Evolutionary conservation across 2,113 vertebrate species (phyloP), one percentile per base, ranked within the genome.

Genomic region (Beaufortia kweichowensis): DNA sequence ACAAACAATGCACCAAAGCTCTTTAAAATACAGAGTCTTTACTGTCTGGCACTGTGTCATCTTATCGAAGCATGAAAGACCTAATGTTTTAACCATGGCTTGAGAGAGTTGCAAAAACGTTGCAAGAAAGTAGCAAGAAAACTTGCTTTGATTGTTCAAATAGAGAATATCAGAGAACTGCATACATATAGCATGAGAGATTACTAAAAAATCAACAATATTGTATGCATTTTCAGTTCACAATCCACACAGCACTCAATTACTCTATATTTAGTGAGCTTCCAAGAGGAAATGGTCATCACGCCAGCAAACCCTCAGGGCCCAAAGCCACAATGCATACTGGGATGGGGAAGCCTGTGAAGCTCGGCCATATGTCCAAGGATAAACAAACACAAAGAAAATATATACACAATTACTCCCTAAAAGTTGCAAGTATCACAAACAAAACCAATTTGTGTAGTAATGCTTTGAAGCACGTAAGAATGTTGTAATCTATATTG

Each of bases 201-300:
- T 29, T 26, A 19, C 3, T 59, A 28, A 46, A 39, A 17, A 46
- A 23, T 39, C 29, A 11, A 3, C 26, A 71, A 21, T 43, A 48
- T 1, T 65, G 6, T 65, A 23, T 72, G 24, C 41, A 26, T 31
- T 33, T 43, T 66, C 19, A 63, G 71, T 60, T 79, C 41, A 60
- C 50, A 79, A 65, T 72, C 72, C 6, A 59, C 12, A 21, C 43
- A 72, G 48, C 12, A 17, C 61, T 72, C 39, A 56, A 61, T 79
- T 41, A 21, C 67, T 73, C 74, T 74, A 82, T 68, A 79, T 79
- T 79, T 83, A 77, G 74, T 56, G 50, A 61, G 57, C 24, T 57
- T 28, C 63, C 21, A 24, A 78, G 33, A 56, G 33, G 53, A 55
- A 29, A 72, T 39, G 46, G 60, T 41, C 68, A 79, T 55, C 48